Base-by-base conservation (phyloP, 2,797 vertebrate species). In the Apogon hyalosoma region DNA sequence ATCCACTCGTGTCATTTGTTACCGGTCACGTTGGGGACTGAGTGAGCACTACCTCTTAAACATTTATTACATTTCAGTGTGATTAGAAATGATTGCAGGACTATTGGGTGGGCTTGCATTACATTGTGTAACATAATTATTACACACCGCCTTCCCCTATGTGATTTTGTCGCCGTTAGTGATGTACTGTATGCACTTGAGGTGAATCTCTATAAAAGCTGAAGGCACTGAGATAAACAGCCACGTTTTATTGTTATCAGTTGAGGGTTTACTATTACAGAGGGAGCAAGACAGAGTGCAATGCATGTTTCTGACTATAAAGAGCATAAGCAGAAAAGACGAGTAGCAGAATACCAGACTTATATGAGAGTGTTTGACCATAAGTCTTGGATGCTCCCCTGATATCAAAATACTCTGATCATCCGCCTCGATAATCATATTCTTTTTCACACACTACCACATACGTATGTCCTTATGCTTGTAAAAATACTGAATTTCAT, bases 291-390 rank as follows among this genome's bases (percentile, higher is more conserved):
- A 21, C 19, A 21, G 19, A 21, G 45, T n/a, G 18, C 3, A 4
- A 15, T 6, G 4, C 18, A 41, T 51, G 12, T 14, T 0, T 11
- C 15, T 11, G 39, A 36, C 21, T 42, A 18, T 2, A 40, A 43
- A 53, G 16, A 2, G 55, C 41, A 65, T 45, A 65, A 53, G 21
- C 1, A 58, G 12, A 38, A 49, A 38, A 48, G 24, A 15, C n/a
- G 9, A 38, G 43, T 52, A 14, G 10, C 14, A 36, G 21, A 66
- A 21, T 7, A 52, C 10, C n/a, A 40, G 55, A 61, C 42, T 62
- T 42, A 49, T 53, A 53, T n/a, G 46, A 61, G 46, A 62, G 16
- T 43, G 21, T 62, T 53, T 15, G 13, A 28, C 68, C 11, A 69
- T 60, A 52, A 31, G 56, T 77, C 36, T 59, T 13, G 49, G 21